Percentiles rank a stretch among this genome's conserved stretches.
Conservation (phyloP, 1,140 invertebrate species). For the Theocolax elegans region DNA sequence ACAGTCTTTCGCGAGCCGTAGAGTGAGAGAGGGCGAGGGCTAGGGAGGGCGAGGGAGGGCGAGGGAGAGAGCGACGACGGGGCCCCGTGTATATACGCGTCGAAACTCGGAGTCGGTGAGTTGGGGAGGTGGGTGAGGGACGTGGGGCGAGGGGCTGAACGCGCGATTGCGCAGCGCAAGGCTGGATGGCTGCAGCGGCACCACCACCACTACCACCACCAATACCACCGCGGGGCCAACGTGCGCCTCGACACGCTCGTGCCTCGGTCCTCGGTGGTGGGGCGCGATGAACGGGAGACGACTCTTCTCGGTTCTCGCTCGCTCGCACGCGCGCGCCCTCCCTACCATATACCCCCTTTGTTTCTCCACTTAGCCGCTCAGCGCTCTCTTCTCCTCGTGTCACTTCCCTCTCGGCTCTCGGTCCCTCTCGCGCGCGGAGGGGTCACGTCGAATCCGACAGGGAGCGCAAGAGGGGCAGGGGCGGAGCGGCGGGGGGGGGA, state of each 20-base stretch:
- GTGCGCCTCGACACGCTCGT: not conserved
- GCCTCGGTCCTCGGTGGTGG: not conserved
- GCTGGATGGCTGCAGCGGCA: too few species aligned
- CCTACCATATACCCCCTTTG: constrained; percentile 12
- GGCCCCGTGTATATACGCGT: not conserved
- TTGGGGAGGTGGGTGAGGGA: constrained; percentile 24
- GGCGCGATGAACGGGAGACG: constrained; percentile 31
- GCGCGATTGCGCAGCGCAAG: constrained; percentile 8
- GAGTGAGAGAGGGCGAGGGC: constrained; percentile 39
- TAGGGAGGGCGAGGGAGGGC: constrained; percentile 26
- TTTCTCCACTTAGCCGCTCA: constrained; percentile 11
- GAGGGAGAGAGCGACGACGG: constrained; percentile 16
- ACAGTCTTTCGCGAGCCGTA: constrained; percentile 24
- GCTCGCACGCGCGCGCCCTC: not conserved
- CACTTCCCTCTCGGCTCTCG: not conserved
- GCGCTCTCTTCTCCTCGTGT: not conserved
- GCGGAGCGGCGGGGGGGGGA: constrained; percentile 42
- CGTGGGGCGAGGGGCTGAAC: constrained; percentile 5
- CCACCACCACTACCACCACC: too few species aligned
- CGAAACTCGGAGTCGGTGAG: constrained; percentile 39
- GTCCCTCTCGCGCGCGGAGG: constrained; percentile 20
- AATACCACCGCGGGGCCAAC: constrained; percentile 23
- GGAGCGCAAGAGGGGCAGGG: constrained; percentile 52
- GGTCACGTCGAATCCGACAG: constrained; percentile 41
- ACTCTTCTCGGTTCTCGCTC: constrained; percentile 18